These are phyloP conservation scores for Euproctis similis DNA, from an alignment of 2,888 invertebrate species.

Conservation along the genomic window DNA sequence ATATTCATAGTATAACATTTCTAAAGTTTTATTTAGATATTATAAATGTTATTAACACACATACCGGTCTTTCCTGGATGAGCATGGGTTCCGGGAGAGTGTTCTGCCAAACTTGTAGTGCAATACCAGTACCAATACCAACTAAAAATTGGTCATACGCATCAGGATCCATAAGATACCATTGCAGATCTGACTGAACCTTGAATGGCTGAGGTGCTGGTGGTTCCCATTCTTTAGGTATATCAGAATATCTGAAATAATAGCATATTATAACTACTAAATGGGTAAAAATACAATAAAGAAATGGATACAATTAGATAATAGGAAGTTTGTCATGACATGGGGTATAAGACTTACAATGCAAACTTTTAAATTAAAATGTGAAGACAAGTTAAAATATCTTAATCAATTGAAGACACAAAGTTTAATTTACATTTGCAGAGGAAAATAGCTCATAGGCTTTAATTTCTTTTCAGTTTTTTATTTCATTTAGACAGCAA, in stretches of 20 bases:
- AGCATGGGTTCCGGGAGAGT: slow-evolving; percentile 89
- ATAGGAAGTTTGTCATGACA: no score
- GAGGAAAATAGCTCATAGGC: no score
- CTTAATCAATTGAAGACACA: no score
- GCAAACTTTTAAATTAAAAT: no score
- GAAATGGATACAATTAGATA: no score
- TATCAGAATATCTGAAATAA: slow-evolving; percentile 83
- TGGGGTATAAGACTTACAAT: no score
- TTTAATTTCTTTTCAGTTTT: no score
- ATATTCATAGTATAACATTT: background rate
- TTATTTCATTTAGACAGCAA: no score
- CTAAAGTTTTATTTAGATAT: background rate
- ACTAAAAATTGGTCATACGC: slow-evolving; percentile 97
- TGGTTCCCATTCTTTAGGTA: slow-evolving; percentile 94
- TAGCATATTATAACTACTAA: no score
- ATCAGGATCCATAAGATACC: slow-evolving; percentile 94
- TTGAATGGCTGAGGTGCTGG: slow-evolving; percentile 92
- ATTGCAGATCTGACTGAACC: slow-evolving; percentile 93
- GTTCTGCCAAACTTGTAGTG: slow-evolving; percentile 92
- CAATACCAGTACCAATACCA: slow-evolving; percentile 87
- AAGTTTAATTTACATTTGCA: no score
- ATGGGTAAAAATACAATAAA: no score
- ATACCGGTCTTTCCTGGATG: slow-evolving; percentile 87
- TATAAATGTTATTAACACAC: slow-evolving; percentile 18
- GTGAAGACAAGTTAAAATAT: no score